Evolutionary conservation across 2,797 vertebrate species (phyloP).

Genomic region (Silurus aristotelis): DNA sequence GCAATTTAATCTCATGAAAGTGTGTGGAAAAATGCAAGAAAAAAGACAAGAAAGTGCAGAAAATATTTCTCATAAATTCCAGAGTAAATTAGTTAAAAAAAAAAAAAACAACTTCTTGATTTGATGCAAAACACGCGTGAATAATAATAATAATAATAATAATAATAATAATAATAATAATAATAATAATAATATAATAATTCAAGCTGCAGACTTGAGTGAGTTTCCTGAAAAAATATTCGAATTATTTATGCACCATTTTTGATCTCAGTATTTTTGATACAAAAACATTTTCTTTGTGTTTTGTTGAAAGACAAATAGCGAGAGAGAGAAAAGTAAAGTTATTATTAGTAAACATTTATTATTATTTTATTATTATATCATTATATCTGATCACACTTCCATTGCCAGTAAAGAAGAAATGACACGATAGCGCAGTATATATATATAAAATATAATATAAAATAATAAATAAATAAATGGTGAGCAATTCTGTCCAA

Average conservation of each 20-base stretch:
- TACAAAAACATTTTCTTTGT: too few relatives aligned
- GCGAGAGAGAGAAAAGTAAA: background rate
- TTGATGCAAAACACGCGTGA: background rate
- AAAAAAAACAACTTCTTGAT: background rate
- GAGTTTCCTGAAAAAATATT: background rate
- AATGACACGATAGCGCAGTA: background rate
- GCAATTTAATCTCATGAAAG: background rate
- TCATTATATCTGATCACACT: background rate
- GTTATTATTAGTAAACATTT: background rate
- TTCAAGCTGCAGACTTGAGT: constrained; percentile 22
- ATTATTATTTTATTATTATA: background rate
- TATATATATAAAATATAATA: background rate
- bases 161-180: background rate
- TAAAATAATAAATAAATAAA: background rate
- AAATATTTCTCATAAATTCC: background rate
- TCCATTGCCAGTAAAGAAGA: background rate
- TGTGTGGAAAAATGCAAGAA: background rate
- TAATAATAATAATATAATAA: background rate
- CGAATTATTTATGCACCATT: too few relatives aligned
- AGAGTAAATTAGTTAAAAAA: background rate
- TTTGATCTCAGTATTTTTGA: background rate
- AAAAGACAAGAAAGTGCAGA: background rate
- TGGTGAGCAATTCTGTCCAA: background rate
- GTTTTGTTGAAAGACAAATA: background rate
- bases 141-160: background rate